Evolutionary conservation across 2,888 invertebrate species (phyloP).

Genomic region (Xestia c-nigrum): DNA sequence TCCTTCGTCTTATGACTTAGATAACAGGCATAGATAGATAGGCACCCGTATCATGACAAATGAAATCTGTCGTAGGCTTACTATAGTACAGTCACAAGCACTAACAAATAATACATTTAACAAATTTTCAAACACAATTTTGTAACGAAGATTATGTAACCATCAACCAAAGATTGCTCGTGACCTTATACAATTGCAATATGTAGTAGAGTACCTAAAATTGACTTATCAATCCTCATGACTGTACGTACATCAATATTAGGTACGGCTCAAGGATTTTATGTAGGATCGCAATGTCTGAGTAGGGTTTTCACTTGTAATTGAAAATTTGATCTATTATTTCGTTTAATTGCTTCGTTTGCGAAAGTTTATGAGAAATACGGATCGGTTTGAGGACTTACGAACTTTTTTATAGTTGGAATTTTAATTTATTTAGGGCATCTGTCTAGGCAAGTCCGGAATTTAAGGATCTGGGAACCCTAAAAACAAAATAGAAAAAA

Average conservation of each 20-base stretch:
- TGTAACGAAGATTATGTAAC: neutral
- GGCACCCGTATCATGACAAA: constrained; percentile 47
- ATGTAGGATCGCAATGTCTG: constrained; percentile 30
- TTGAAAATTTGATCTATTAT: constrained; percentile 54
- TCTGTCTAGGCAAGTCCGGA: neutral
- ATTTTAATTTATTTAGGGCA: constrained; percentile 2
- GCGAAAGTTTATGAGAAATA: constrained; percentile 15
- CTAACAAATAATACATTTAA: neutral
- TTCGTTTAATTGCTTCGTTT: constrained; percentile 48
- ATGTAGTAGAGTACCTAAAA: neutral
- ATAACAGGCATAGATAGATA: constrained; percentile 22
- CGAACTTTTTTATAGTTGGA: constrained; percentile 7
- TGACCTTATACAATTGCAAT: neutral
- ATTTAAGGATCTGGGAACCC: neutral
- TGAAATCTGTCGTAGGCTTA: constrained; percentile 42
- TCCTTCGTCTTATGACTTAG: constrained; percentile 1
- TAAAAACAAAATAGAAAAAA: neutral
- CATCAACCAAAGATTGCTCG: too few relatives aligned
- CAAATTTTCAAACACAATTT: neutral
- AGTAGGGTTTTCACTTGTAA: constrained; percentile 51
- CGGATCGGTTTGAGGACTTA: constrained; percentile 9
- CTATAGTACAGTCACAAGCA: neutral
- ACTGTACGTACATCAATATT: constrained; percentile 38
- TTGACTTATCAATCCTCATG: neutral
- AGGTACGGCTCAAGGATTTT: constrained; percentile 39